phyloP scores from a whole-genome alignment of 1,140 invertebrate genomes.

The Aporrectodea caliginosa region DNA sequence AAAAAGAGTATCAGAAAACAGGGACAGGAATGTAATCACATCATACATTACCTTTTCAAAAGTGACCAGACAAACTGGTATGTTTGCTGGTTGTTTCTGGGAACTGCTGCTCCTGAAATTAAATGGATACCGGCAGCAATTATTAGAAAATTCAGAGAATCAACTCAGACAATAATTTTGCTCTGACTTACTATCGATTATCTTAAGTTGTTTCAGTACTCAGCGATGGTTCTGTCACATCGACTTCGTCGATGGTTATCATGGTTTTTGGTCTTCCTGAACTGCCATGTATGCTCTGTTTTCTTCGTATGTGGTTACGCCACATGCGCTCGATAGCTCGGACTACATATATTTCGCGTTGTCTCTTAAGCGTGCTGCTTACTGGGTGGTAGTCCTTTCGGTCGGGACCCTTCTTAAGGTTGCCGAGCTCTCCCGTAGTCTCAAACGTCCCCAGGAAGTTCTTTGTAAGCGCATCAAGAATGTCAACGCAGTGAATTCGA shows the following conservation, averaged over 20 bases:
- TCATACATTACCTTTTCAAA: too few relatives aligned
- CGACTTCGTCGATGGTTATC: constrained; percentile 18
- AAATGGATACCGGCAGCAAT: too few relatives aligned
- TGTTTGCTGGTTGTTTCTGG: too few relatives aligned
- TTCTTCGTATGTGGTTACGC: constrained; percentile 10
- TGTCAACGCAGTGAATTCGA: constrained; percentile 94
- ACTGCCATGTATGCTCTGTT: background rate
- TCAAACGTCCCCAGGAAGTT: constrained; percentile 86
- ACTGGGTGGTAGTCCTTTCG: constrained; percentile 72
- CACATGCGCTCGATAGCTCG: constrained; percentile 7
- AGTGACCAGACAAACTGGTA: too few relatives aligned
- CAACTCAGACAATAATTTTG: too few relatives aligned
- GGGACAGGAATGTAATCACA: too few relatives aligned
- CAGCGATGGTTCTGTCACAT: background rate
- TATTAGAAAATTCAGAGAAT: too few relatives aligned
- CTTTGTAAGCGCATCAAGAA: constrained; percentile 81
- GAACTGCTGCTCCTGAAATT: too few relatives aligned
- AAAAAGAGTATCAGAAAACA: too few relatives aligned
- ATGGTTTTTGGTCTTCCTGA: constrained; percentile 1
- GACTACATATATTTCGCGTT: constrained; percentile 68
- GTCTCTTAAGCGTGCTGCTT: constrained; percentile 85
- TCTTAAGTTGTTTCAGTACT: background rate
- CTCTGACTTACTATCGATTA: too few relatives aligned
- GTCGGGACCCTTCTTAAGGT: constrained; percentile 21
- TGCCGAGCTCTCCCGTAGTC: constrained; percentile 4